Conservation (phyloP, 2,888 invertebrate genomes). For the Tetragnatha montana region DNA sequence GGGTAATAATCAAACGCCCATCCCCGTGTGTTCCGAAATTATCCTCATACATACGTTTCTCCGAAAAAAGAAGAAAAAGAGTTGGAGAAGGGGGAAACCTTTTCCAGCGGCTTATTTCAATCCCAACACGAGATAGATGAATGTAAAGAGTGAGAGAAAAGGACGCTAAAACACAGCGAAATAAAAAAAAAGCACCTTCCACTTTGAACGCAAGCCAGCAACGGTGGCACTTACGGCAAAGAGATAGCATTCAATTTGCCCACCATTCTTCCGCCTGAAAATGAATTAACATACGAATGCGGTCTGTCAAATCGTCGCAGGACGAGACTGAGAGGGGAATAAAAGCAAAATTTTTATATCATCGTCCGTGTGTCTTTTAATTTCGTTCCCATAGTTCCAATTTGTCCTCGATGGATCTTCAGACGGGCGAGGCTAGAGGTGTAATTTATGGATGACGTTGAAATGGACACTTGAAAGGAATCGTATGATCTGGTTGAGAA, state of each 20-base stretch:
- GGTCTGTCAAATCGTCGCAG: conserved; percentile 4
- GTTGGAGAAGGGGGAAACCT: not conserved
- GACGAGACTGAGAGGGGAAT: not conserved
- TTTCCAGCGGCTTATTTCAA: conserved; percentile 37
- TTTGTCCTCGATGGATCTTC: not conserved
- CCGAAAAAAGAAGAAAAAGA: conserved; percentile 24
- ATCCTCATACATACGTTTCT: conserved; percentile 61
- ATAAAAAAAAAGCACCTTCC: conserved; percentile 32
- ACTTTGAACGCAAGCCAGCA: conserved; percentile 6
- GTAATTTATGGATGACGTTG: not conserved
- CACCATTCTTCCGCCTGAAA: not conserved
- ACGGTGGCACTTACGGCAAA: not conserved
- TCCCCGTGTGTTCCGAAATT: conserved; percentile 48
- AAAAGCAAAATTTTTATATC: not conserved
- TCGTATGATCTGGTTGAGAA: not conserved
- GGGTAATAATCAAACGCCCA: conserved; percentile 35
- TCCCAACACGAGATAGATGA: conserved; percentile 29
- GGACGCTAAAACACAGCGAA: conserved; percentile 12
- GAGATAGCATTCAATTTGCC: conserved; percentile 34
- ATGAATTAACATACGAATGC: conserved; percentile 30
- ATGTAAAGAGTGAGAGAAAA: conserved; percentile 39
- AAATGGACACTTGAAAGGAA: not conserved
- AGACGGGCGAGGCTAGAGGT: not conserved
- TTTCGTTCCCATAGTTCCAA: not conserved
- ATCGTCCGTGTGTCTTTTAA: not conserved